A percentile compares a stretch with the other conserved stretches of the same genome.
Conservation (phyloP, 2,113 vertebrate species). For the Platysteira castanea region DNA sequence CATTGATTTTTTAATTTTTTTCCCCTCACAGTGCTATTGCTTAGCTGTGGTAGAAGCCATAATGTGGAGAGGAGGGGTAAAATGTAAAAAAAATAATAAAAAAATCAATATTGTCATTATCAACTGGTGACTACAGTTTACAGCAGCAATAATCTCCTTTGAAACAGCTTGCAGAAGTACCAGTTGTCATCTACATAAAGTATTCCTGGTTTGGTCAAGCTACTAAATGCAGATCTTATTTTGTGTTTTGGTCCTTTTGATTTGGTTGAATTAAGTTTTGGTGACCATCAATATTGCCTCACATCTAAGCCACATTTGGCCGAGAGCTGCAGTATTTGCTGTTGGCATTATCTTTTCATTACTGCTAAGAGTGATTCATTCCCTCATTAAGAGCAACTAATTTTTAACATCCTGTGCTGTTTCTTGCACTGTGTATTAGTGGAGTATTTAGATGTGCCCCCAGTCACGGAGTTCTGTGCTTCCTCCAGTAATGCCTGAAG, state of each 20-base stretch:
- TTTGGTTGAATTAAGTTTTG: background rate
- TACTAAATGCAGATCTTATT: background rate
- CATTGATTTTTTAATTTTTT: conserved; percentile 39
- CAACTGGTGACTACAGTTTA: conserved; percentile 50
- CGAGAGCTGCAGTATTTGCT: background rate
- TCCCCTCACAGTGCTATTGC: background rate
- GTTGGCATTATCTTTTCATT: background rate
- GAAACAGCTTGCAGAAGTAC: background rate
- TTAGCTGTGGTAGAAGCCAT: conserved; percentile 22
- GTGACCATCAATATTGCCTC: background rate
- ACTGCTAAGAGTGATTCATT: background rate
- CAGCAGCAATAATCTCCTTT: conserved; percentile 40
- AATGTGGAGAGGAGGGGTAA: background rate
- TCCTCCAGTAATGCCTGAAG: background rate
- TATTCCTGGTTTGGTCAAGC: background rate
- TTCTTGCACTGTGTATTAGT: background rate
- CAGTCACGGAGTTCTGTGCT: background rate
- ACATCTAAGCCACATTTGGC: background rate
- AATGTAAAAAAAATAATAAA: background rate
- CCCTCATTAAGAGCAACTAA: background rate
- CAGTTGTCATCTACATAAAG: background rate
- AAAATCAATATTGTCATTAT: conserved; percentile 62
- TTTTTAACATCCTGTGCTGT: background rate
- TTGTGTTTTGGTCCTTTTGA: background rate
- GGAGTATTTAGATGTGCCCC: background rate